Conservation (phyloP, 2,888 invertebrate species). For the Cheilosia variabilis region DNA sequence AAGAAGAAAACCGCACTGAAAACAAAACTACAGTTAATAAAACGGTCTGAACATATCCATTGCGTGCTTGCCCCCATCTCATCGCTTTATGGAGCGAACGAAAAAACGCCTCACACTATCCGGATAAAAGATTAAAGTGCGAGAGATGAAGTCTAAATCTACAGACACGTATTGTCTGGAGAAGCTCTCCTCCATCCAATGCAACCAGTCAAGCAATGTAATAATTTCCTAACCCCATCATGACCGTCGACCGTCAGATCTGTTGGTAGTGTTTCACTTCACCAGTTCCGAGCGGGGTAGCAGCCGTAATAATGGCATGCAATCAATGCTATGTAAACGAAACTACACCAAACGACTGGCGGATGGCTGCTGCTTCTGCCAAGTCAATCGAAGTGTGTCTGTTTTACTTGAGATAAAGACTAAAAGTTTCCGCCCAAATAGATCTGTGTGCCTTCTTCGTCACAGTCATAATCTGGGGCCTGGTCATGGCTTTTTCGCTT, state of each 20-base stretch:
- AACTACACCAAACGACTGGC: constrained; percentile 32
- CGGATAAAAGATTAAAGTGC: constrained; percentile 43
- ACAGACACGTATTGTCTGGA: constrained; percentile 35
- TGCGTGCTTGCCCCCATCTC: constrained; percentile 44
- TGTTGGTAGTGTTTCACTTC: constrained; percentile 53
- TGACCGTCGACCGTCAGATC: constrained; percentile 53
- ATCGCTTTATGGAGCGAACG: not conserved
- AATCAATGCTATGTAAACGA: constrained; percentile 44
- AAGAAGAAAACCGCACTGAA: not conserved
- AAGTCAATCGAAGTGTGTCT: constrained; percentile 69
- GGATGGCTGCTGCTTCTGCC: constrained; percentile 11
- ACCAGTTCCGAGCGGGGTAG: constrained; percentile 22
- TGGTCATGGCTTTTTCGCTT: constrained; percentile 58
- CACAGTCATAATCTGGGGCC: constrained; percentile 68
- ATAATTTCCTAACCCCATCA: constrained; percentile 69
- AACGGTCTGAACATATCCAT: constrained; percentile 40
- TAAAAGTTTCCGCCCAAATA: constrained; percentile 66
- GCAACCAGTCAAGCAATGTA: constrained; percentile 66
- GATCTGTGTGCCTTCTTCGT: constrained; percentile 53
- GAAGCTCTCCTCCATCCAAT: constrained; percentile 8
- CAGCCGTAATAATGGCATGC: constrained; percentile 9
- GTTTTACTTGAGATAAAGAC: constrained; percentile 65
- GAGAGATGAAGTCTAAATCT: constrained; percentile 22
- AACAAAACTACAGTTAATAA: constrained; percentile 54
- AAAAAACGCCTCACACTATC: constrained; percentile 21